phyloP scores from a whole-genome alignment of 2,888 invertebrate genomes.

The Elgonia sp. region DNA sequence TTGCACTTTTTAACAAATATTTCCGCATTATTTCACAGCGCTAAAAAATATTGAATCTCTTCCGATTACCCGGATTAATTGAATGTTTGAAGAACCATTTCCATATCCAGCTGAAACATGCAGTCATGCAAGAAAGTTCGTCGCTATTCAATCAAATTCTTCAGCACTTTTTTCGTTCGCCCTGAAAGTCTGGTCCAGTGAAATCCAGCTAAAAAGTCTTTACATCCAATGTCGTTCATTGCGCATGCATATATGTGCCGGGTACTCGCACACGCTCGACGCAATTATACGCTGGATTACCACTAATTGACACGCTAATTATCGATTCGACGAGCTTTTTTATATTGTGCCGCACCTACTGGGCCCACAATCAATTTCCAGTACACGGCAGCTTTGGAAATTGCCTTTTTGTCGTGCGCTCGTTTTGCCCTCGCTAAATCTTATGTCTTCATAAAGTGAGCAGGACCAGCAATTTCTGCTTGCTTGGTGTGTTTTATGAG shows the following conservation, averaged over 20 bases:
- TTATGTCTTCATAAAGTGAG: too few species aligned
- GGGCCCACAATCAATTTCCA: constrained; percentile 81
- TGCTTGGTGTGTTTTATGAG: too few species aligned
- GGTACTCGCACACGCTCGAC: constrained; percentile 69
- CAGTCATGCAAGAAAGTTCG: constrained; percentile 63
- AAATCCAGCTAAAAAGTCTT: constrained; percentile 61
- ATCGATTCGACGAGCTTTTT: constrained; percentile 84
- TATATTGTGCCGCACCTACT: constrained; percentile 79
- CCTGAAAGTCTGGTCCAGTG: constrained; percentile 31
- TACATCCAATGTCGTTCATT: constrained; percentile 58
- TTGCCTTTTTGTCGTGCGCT: too few species aligned
- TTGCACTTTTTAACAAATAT: too few species aligned
- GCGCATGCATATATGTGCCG: constrained; percentile 60
- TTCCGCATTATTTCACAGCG: too few species aligned
- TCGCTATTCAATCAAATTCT: constrained; percentile 61
- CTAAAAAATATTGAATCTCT: constrained; percentile 3
- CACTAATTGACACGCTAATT: constrained; percentile 85
- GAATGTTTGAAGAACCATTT: constrained; percentile 51
- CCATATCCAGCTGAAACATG: constrained; percentile 2
- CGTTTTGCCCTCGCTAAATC: too few species aligned
- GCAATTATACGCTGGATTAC: constrained; percentile 84
- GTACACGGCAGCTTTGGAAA: too few species aligned
- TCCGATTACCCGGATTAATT: constrained; percentile 49
- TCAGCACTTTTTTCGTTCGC: constrained; percentile 7
- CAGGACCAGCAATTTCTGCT: too few species aligned